Evolutionary conservation across 2,797 vertebrate species (phyloP), one percentile per base, ranked within the genome.

Genomic region (Fistularia commersonii): DNA sequence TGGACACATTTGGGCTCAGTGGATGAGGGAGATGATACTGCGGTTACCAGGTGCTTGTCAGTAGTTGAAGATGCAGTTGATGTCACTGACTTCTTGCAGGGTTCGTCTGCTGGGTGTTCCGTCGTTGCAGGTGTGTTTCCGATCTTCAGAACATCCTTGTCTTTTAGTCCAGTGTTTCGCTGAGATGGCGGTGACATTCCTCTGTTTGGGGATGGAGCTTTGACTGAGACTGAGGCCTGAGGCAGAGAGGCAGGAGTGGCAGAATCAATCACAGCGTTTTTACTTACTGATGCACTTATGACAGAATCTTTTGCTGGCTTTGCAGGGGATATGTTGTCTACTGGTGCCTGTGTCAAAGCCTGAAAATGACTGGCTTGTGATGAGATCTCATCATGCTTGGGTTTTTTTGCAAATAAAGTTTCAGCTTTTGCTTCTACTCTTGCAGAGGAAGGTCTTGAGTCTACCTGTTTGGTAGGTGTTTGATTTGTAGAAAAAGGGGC

Each of bases 51-150:
- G 37, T 57, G 66, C 46, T 69, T 56, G 2, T 87, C 79, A 83
- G 58, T 41, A 79, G 70, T 71, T 77, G 76, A 87, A 85, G 82
- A 85, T 87, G 72, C 76, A 86, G 76, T 65, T 83, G 81, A 89
- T 86, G 80, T 87, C 83, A 7, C 36, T 79, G 78, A 85, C 84
- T 84, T 84, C 69, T 3, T 81, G 77, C 65, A 85, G 81, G 73
- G 47, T 60, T 66, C 45, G 66, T 48, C 55, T 59, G 50, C 57
- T 12, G 49, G 54, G 45, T 58, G 51, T 50, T 74, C 56, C 41
- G 7, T 66, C 54, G 11, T 32, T 32, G 51, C 55, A 11, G 63
- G 48, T 49, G 70, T 38, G 2, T 58, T 43, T 62, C 73, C 72
- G 57, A 57, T 70, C 67, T 75, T 80, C 69, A 48, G 64, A 62